Evolutionary conservation across 2,797 vertebrate genomes (phyloP).

Genomic region (Notolepis coatsorum): DNA sequence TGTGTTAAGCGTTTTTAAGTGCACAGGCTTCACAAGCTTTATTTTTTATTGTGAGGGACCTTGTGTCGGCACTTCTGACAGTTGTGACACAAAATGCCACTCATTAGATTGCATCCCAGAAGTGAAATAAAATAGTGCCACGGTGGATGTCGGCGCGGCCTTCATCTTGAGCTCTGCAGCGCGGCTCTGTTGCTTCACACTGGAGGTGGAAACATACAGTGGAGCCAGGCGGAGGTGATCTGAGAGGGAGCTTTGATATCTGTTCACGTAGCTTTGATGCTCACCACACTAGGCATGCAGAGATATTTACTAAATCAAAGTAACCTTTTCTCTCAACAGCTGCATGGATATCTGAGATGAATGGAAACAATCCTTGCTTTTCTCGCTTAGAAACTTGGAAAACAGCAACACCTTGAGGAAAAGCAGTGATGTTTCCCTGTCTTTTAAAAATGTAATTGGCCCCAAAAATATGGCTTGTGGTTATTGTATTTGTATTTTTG

Average conservation of each 20-base stretch:
- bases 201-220: constrained; percentile 68
- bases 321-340: constrained; percentile 67
- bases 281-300: constrained; percentile 62
- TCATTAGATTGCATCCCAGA: constrained; percentile 20
- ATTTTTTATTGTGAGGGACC: no score
- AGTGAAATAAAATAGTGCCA: constrained; percentile 57
- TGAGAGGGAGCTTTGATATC: constrained; percentile 72
- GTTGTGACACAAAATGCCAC: constrained; percentile 28
- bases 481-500: constrained; percentile 4
- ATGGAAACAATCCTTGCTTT: constrained; percentile 60
- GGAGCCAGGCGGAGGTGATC: constrained; percentile 63
- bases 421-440: constrained; percentile 51
- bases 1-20: neutral
- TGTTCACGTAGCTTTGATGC: constrained; percentile 71
- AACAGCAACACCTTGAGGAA: constrained; percentile 59
- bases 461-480: constrained; percentile 36
- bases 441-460: constrained; percentile 40
- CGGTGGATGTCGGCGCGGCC: constrained; percentile 37
- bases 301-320: constrained; percentile 79
- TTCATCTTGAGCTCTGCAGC: constrained; percentile 55
- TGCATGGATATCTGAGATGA: constrained; percentile 73
- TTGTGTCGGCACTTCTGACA: constrained; percentile 3
- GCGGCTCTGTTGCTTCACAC: constrained; percentile 47
- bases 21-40: neutral
- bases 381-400: constrained; percentile 49